Evolutionary conservation across 1,140 invertebrate genomes (phyloP), one percentile per base, ranked within the genome.

Genomic region (Achatina immaculata): DNA sequence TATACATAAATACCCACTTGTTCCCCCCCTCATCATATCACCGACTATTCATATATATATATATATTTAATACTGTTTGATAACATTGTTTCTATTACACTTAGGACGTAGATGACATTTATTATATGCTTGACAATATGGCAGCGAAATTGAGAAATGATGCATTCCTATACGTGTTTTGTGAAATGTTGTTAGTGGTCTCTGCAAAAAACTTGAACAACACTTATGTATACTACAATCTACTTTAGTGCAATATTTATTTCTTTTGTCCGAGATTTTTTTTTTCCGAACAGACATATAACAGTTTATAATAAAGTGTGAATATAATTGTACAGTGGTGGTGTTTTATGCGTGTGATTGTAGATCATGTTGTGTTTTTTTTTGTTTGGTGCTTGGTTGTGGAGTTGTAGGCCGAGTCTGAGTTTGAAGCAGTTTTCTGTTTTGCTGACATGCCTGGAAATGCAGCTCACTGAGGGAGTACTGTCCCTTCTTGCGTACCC

Each of bases 221-320:
- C 68, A 69, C 68, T 42, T 48, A 73, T 62, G 58, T 62, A 62
- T 21, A 55, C 51, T 62, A 62, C 58, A 45, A 21, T 3, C 71
- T 73, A 73, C 43, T 73, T 51, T 73, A 73, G 71, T 73, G 71
- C 71, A 73, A 73, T 73, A 73, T 73, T 73, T 43, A 73, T 73
- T 73, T 73, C 71, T n/a, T 24, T 28, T 73, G 28, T 62, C 58
- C n/a, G 58, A 62, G 28, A 62, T 55, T 55, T 7, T 55, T 36
- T 71, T 19, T 66, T 66, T n/a, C n/a, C n/a, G 68, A n/a, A 48
- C 69, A n/a, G 42, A 73, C 31, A 69, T 48, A 43, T 43, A 73
- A 73, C 24, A 31, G 11, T 73, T 73, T 73, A 73, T 73, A 73
- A 73, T 28, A 73, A 73, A 69, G 36, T 69, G 3, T 65, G 31